A percentile compares a stretch with the other conserved stretches of the same genome.
phyloP scores from a whole-genome alignment of 2,113 vertebrate genomes.

The Myanophis thanlyinensis region DNA sequence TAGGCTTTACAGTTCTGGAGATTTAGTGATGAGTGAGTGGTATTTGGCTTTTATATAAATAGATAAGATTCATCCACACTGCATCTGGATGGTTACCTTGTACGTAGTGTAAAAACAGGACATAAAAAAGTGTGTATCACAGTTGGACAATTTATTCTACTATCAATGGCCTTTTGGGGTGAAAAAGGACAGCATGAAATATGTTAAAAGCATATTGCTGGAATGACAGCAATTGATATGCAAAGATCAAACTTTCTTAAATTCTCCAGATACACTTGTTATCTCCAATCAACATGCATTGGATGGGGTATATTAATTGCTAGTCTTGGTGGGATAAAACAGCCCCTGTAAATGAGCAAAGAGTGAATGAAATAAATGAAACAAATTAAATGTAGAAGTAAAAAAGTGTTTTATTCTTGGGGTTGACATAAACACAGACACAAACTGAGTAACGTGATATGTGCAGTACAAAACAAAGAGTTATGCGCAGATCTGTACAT shows the following conservation, averaged over 20 bases:
- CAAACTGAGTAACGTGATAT: too few relatives aligned
- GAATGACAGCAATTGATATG: not conserved
- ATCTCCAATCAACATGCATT: not conserved
- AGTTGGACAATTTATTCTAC: conserved; percentile 98
- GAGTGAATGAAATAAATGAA: not conserved
- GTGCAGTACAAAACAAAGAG: too few relatives aligned
- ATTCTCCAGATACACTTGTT: not conserved
- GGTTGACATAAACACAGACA: too few relatives aligned
- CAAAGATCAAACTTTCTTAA: not conserved
- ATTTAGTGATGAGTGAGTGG: too few relatives aligned
- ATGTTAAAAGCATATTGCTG: not conserved
- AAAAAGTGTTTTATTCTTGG: not conserved
- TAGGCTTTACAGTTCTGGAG: too few relatives aligned
- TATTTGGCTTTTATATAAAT: too few relatives aligned
- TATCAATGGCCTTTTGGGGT: conserved; percentile 94
- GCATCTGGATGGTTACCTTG: conserved; percentile 71
- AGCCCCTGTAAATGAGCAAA: not conserved
- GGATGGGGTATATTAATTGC: not conserved
- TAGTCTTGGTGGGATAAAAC: not conserved
- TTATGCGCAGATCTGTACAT: too few relatives aligned
- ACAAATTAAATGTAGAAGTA: not conserved
- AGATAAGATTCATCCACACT: conserved; percentile 7
- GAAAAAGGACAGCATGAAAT: conserved; percentile 63
- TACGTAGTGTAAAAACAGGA: conserved; percentile 96
- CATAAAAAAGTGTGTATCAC: conserved; percentile 93